These are phyloP conservation scores for Pygmarrhopalites habei DNA, from an alignment of 1,140 invertebrate species.

Conservation along the genomic window DNA sequence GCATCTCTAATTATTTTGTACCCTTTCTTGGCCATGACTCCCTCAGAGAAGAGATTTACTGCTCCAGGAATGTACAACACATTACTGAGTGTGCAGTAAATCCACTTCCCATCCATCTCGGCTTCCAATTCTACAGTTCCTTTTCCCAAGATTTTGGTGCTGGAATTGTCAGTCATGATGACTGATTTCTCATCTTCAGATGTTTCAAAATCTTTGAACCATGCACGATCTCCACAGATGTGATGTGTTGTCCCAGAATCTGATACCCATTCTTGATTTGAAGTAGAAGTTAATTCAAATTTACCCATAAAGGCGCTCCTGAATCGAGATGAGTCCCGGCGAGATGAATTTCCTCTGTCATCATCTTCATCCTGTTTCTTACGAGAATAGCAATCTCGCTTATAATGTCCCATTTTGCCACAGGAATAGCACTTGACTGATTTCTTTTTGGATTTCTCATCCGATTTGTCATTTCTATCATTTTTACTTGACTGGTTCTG, in stretches of 20 bases:
- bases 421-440: background rate
- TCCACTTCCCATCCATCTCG: background rate
- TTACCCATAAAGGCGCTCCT: too few relatives aligned
- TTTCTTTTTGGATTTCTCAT: background rate
- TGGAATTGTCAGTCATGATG: background rate
- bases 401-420: background rate
- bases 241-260: constrained; percentile 5
- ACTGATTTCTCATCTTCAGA: background rate
- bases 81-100: background rate
- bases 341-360: background rate
- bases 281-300: too few relatives aligned
- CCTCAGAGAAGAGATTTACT: constrained; percentile 18
- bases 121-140: background rate
- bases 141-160: background rate
- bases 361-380: background rate
- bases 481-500: background rate
- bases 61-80: constrained; percentile 14
- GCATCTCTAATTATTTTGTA: background rate
- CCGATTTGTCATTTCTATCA: background rate
- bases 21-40: background rate
- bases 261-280: background rate
- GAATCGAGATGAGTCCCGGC: too few relatives aligned
- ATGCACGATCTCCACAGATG: background rate
- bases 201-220: background rate
- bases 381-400: background rate